Percentiles rank a stretch among this genome's conserved stretches.
Conservation (phyloP, 2,888 invertebrate species). For the Tubiluchus corallicola region DNA sequence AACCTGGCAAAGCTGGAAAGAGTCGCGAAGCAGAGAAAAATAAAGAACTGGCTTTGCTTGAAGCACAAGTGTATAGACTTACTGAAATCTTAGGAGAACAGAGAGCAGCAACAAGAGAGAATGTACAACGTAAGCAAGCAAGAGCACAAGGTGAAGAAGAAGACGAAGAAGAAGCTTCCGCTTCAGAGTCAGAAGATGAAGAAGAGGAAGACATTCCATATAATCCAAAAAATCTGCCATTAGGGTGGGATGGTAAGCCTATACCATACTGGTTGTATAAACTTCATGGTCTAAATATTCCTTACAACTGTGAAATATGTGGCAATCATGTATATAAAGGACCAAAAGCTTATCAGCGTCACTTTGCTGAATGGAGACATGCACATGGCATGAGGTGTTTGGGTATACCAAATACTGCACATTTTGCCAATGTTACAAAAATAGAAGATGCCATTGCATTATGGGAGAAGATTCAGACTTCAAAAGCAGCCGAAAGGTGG, state of each 20-base stretch:
- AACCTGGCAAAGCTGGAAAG: constrained; percentile 42
- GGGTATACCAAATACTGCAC: constrained; percentile 97
- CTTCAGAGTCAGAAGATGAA: constrained; percentile 51
- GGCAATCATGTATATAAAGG: constrained; percentile 91
- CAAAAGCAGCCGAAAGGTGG: constrained; percentile 88
- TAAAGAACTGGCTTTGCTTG: constrained; percentile 66
- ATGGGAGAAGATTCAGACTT: constrained; percentile 91
- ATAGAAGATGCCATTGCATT: constrained; percentile 89
- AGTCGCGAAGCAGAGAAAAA: constrained; percentile 42
- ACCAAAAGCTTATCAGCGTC: no score
- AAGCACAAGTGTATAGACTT: constrained; percentile 73
- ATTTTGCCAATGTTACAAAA: constrained; percentile 97
- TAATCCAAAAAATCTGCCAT: constrained; percentile 95
- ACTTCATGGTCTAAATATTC: constrained; percentile 92
- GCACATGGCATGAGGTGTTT: constrained; percentile 87
- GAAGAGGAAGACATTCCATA: constrained; percentile 86
- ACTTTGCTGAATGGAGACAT: constrained; percentile 51
- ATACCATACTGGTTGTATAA: constrained; percentile 97
- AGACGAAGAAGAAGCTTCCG: constrained; percentile 37
- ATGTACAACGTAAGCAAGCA: constrained; percentile 94
- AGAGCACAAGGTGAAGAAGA: constrained; percentile 80
- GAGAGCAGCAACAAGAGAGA: constrained; percentile 79
- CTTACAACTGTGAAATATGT: constrained; percentile 97
- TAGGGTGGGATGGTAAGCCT: constrained; percentile 91
- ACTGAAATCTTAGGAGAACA: constrained; percentile 59